Percentiles rank a stretch among this genome's conserved stretches.
Conservation (phyloP, 2,797 vertebrate species). For the Typhlichthys eigenmanni region DNA sequence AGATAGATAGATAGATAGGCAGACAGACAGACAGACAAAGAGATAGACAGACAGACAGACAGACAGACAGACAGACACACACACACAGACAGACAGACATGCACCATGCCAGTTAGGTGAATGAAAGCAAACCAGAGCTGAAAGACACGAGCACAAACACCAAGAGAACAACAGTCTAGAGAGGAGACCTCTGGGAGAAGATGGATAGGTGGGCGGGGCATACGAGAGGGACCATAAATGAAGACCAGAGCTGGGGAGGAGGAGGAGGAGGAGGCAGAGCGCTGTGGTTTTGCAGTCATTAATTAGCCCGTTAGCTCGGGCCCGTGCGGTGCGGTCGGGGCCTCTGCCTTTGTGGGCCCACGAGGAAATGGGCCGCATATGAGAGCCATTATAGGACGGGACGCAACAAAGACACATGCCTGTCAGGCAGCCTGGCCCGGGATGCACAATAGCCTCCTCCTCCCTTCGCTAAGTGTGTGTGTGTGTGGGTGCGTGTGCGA, state of each 20-base stretch:
- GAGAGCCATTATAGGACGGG: conserved; percentile 90
- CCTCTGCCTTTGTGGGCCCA: conserved; percentile 83
- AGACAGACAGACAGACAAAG: too few relatives aligned
- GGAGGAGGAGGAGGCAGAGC: conserved; percentile 58
- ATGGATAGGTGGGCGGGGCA: not conserved
- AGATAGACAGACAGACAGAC: too few relatives aligned
- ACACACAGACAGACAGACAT: too few relatives aligned
- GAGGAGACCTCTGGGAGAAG: not conserved
- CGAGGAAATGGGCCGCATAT: conserved; percentile 90
- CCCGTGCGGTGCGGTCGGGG: conserved; percentile 75
- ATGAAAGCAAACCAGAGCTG: too few relatives aligned
- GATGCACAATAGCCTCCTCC: conserved; percentile 65
- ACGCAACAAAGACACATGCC: conserved; percentile 94
- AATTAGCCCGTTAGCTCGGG: conserved; percentile 79
- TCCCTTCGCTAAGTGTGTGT: conserved; percentile 2
- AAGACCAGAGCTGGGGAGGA: conserved; percentile 49
- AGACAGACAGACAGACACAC: too few relatives aligned
- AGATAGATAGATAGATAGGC: too few relatives aligned
- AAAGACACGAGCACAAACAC: not conserved
- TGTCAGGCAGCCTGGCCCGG: conserved; percentile 90
- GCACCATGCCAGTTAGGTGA: too few relatives aligned
- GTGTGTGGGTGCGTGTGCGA: not conserved
- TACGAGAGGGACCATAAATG: conserved; percentile 58
- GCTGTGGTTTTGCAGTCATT: conserved; percentile 74
- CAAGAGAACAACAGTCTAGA: too few relatives aligned